phyloP scores from a whole-genome alignment of 2,797 vertebrate species.

The Melanotaenia trifasciata region DNA sequence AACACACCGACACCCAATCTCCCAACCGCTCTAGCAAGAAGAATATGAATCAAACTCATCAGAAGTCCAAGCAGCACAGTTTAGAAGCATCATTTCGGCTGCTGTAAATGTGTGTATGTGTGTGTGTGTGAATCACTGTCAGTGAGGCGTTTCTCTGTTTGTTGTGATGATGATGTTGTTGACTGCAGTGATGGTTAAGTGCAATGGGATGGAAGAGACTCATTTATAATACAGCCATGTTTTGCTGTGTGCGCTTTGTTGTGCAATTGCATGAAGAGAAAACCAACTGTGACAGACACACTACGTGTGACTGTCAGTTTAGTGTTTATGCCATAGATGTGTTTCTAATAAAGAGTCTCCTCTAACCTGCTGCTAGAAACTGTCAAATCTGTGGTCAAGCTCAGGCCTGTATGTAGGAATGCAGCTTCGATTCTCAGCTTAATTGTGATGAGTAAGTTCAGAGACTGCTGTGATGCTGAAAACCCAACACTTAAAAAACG shows the following conservation, averaged over 20 bases:
- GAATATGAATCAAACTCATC: constrained; percentile 57
- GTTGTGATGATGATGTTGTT: constrained; percentile 59
- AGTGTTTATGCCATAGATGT: constrained; percentile 32
- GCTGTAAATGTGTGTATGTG: constrained; percentile 52
- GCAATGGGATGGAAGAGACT: constrained; percentile 62
- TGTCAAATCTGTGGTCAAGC: constrained; percentile 11
- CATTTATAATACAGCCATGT: constrained; percentile 64
- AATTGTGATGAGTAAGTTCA: constrained; percentile 10
- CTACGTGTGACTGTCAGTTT: constrained; percentile 18
- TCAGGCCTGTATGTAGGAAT: neutral
- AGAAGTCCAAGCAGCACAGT: constrained; percentile 61
- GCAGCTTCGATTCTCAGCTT: neutral
- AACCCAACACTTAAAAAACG: constrained; percentile 22
- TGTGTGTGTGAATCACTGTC: constrained; percentile 42
- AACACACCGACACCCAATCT: constrained; percentile 33
- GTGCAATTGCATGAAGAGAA: constrained; percentile 3
- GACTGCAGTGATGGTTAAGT: constrained; percentile 57
- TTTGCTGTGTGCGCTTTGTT: neutral
- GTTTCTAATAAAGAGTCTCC: constrained; percentile 16
- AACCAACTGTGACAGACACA: neutral
- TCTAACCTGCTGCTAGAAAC: constrained; percentile 20
- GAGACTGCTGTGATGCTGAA: neutral
- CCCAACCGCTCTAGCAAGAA: constrained; percentile 35
- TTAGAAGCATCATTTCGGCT: constrained; percentile 55
- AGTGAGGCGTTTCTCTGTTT: constrained; percentile 60